Conservation (phyloP, 2,113 vertebrate species). For the Oryzias javanicus region DNA sequence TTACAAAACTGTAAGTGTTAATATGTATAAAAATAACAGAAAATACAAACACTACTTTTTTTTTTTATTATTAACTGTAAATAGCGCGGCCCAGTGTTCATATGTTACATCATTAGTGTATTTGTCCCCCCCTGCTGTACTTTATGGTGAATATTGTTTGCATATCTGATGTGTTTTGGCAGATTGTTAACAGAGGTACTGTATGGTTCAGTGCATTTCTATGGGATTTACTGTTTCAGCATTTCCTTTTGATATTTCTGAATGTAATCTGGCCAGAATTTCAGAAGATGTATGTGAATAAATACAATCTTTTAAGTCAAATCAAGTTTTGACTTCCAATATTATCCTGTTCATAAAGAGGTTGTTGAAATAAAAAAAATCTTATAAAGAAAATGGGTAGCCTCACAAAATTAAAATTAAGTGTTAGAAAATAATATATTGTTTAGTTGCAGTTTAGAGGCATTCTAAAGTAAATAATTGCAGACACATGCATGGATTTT, state of each 20-base stretch:
- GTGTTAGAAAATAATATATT: no score
- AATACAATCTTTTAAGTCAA: slow-evolving; percentile 21
- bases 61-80: slow-evolving; percentile 63
- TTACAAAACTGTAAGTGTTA: slow-evolving; percentile 53
- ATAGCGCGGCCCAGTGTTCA: slow-evolving; percentile 50
- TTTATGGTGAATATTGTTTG: slow-evolving; percentile 62
- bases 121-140: slow-evolving; percentile 41
- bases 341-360: no score
- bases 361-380: no score
- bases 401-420: no score
- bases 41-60: slow-evolving; percentile 33
- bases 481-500: no score
- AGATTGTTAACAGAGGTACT: slow-evolving; percentile 52
- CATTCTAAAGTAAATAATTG: no score
- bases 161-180: slow-evolving; percentile 49
- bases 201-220: slow-evolving; percentile 52
- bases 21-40: slow-evolving; percentile 55
- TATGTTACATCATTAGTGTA: slow-evolving; percentile 53
- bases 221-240: slow-evolving; percentile 33
- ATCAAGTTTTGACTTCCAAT: no score
- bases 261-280: slow-evolving; percentile 66
- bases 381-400: no score
- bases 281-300: slow-evolving; percentile 67
- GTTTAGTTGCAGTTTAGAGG: no score
- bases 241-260: slow-evolving; percentile 70